Evolutionary conservation across 2,888 invertebrate genomes (phyloP).

Genomic region (Eupithecia exiguata): DNA sequence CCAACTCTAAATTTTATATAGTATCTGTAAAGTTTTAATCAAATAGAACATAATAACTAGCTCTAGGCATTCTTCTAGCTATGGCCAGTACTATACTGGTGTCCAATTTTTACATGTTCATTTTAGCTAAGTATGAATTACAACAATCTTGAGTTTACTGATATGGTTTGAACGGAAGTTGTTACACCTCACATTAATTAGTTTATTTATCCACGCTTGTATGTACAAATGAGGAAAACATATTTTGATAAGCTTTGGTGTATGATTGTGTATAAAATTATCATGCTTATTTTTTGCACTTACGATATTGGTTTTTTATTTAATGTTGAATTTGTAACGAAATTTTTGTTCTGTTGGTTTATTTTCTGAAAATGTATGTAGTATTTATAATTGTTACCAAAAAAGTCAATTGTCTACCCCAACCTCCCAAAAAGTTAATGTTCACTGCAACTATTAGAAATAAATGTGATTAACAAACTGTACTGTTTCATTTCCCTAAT

Average conservation of each 20-base stretch:
- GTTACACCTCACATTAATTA: constrained; percentile 51
- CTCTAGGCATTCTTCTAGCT: constrained; percentile 76
- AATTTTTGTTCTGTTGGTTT: constrained; percentile 66
- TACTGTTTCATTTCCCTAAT: constrained; percentile 32
- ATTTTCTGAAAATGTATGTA: constrained; percentile 57
- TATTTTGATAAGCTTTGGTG: constrained; percentile 56
- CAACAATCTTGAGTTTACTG: constrained; percentile 48
- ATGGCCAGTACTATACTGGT: constrained; percentile 57
- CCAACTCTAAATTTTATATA: constrained; percentile 22
- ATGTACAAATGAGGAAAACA: constrained; percentile 53
- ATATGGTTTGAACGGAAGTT: constrained; percentile 47
- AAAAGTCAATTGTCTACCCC: constrained; percentile 69
- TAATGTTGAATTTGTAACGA: constrained; percentile 59
- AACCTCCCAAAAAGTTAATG: constrained; percentile 59
- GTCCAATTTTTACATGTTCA: constrained; percentile 69
- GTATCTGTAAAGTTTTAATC: constrained; percentile 60
- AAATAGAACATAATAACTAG: constrained; percentile 57
- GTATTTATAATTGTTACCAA: constrained; percentile 71
- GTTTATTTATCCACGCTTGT: constrained; percentile 49
- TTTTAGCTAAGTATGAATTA: constrained; percentile 53
- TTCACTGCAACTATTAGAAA: constrained; percentile 77
- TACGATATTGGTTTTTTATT: constrained; percentile 52
- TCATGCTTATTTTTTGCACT: constrained; percentile 55
- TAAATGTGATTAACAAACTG: constrained; percentile 75
- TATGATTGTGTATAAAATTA: constrained; percentile 42